Evolutionary conservation across 2,888 invertebrate genomes (phyloP), one percentile per base, ranked within the genome.

Genomic region (Heteropelma amictum): DNA sequence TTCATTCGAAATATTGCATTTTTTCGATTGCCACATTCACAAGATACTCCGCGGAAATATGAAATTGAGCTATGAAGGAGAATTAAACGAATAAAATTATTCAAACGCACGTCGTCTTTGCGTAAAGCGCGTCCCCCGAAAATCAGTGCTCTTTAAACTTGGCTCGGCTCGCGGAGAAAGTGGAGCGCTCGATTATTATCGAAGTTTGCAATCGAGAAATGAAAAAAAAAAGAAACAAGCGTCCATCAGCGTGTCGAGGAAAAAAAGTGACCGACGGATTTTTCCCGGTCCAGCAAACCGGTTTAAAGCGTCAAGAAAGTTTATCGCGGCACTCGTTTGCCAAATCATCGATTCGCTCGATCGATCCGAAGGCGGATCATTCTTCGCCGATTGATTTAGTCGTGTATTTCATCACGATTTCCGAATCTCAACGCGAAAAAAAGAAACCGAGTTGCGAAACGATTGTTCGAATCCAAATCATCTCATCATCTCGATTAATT

Each of bases 71-170:
- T n/a, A n/a, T n/a, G n/a, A n/a, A n/a, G n/a, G n/a, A n/a, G n/a
- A n/a, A n/a, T n/a, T n/a, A n/a, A n/a, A n/a, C n/a, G n/a, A n/a
- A n/a, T n/a, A n/a, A n/a, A n/a, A n/a, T n/a, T n/a, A n/a, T n/a
- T n/a, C n/a, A n/a, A n/a, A n/a, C n/a, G n/a, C n/a, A n/a, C n/a
- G n/a, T n/a, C n/a, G 56, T 64, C 10, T 63, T 14, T 64, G 64
- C 12, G 60, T 74, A n/a, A n/a, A n/a, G n/a, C n/a, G n/a, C n/a
- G n/a, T 71, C 67, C 56, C 71, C 67, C 51, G 75, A 42, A 75
- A 75, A 71, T 56, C 61, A 49, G 60, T 61, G 49, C 56, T 67
- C 49, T 17, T 45, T n/a, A n/a, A n/a, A n/a, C 45, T 35, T 26
- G n/a, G 47, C 21, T 54, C 21, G 19, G 56, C 61, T 51, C 71